A percentile compares a stretch with the other conserved stretches of the same genome.
Conservation (phyloP, 2,797 vertebrate genomes). For the Anniella stebbinsi region DNA sequence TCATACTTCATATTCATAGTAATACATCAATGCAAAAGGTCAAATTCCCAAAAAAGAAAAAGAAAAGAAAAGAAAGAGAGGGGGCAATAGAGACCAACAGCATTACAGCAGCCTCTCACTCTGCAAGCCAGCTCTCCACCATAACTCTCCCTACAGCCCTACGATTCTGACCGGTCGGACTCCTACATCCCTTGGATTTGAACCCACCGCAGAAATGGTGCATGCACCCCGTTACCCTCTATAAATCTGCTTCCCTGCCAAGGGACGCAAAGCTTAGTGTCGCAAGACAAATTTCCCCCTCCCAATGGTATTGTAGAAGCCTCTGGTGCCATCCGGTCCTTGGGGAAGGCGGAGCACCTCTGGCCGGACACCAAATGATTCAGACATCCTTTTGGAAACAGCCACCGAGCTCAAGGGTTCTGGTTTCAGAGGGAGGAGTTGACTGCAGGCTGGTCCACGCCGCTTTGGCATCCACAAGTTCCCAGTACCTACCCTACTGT, state of each 20-base stretch:
- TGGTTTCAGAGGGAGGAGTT: slow-evolving; percentile 13
- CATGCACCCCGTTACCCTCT: background rate
- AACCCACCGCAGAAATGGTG: background rate
- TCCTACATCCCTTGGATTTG: background rate
- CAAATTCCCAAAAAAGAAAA: background rate
- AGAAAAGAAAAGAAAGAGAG: too few relatives aligned
- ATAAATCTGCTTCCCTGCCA: background rate
- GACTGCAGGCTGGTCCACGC: slow-evolving; percentile 17
- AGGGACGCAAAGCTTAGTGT: background rate
- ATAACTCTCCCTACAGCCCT: background rate
- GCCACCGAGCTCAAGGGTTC: background rate
- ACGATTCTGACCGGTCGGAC: background rate
- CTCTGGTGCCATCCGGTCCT: slow-evolving; percentile 73
- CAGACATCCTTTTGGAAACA: accelerated
- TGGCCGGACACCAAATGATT: slow-evolving; percentile 11
- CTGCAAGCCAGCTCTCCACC: background rate
- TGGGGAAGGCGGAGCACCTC: slow-evolving; percentile 71
- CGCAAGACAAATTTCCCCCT: slow-evolving; percentile 40
- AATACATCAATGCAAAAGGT: background rate
- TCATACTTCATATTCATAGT: background rate
- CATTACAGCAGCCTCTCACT: background rate
- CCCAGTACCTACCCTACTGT: slow-evolving; percentile 42
- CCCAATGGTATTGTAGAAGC: slow-evolving; percentile 74
- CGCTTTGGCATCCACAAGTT: slow-evolving; percentile 42
- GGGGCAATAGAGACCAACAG: background rate